These are phyloP conservation scores for Vidua chalybeata DNA, from an alignment of 2,113 vertebrate genomes.

Conservation along the genomic window DNA sequence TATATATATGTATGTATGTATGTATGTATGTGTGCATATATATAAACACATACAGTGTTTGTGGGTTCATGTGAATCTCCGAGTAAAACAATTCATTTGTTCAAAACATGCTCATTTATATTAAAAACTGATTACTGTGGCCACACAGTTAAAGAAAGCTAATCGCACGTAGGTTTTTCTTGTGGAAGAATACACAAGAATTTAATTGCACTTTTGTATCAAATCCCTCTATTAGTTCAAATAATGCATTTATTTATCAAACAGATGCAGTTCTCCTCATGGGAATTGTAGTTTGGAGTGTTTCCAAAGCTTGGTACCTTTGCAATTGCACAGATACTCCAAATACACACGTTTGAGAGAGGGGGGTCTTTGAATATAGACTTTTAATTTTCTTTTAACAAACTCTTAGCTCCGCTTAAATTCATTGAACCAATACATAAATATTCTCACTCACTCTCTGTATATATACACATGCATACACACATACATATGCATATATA, in stretches of 20 bases:
- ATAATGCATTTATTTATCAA: not conserved
- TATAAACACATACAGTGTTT: not conserved
- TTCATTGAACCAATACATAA: not conserved
- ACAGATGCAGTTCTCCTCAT: not conserved
- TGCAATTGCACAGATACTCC: not conserved
- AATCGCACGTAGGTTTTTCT: not conserved
- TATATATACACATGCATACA: not conserved
- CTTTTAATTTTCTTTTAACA: slow-evolving; percentile 28
- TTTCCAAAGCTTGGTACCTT: not conserved
- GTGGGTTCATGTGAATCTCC: not conserved
- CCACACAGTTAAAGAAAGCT: not conserved
- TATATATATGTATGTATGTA: not conserved
- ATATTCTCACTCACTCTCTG: not conserved
- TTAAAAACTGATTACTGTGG: not conserved
- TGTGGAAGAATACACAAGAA: not conserved
- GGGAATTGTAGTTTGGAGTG: not conserved
- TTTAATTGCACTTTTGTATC: not conserved
- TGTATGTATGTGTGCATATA: not conserved
- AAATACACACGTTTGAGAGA: not conserved
- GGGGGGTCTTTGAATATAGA: not conserved
- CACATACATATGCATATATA: not conserved
- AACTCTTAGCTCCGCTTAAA: not conserved
- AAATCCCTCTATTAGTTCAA: not conserved
- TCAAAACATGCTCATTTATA: not conserved
- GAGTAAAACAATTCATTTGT: not conserved